Percentiles rank a stretch among this genome's conserved stretches.
These are phyloP conservation scores for Alauda arvensis DNA, from an alignment of 2,797 vertebrate genomes.

Conservation along the genomic window DNA sequence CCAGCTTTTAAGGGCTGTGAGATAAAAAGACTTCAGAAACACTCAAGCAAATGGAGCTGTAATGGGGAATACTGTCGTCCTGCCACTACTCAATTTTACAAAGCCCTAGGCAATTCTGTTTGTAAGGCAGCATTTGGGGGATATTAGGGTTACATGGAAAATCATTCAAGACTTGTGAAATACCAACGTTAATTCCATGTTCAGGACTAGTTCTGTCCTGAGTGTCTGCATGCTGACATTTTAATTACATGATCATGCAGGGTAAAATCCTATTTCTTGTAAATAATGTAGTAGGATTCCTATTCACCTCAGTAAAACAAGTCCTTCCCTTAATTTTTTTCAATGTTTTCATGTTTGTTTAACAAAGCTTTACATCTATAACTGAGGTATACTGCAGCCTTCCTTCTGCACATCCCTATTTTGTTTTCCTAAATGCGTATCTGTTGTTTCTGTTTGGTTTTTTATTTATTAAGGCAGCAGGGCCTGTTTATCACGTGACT, in stretches of 20 bases:
- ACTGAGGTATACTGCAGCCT: neutral
- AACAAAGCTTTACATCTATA: neutral
- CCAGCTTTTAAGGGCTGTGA: neutral
- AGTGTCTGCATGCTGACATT: neutral
- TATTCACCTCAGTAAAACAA: neutral
- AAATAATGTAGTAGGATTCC: neutral
- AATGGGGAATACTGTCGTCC: neutral
- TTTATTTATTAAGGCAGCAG: neutral
- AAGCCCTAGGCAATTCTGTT: neutral
- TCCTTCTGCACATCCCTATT: neutral
- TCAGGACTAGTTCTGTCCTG: neutral
- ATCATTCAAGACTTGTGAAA: neutral
- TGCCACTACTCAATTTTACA: neutral
- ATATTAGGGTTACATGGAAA: neutral
- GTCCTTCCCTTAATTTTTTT: neutral
- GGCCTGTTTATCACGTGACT: neutral
- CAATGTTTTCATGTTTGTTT: neutral
- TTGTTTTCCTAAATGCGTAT: neutral
- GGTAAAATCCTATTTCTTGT: neutral
- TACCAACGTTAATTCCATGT: neutral
- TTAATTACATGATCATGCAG: neutral
- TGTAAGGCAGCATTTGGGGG: neutral
- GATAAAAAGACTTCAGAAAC: constrained; percentile 9
- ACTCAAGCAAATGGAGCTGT: neutral
- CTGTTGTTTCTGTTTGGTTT: neutral